Evolutionary conservation across 1,140 invertebrate genomes (phyloP).

Genomic region (Tyrophagus putrescentiae): DNA sequence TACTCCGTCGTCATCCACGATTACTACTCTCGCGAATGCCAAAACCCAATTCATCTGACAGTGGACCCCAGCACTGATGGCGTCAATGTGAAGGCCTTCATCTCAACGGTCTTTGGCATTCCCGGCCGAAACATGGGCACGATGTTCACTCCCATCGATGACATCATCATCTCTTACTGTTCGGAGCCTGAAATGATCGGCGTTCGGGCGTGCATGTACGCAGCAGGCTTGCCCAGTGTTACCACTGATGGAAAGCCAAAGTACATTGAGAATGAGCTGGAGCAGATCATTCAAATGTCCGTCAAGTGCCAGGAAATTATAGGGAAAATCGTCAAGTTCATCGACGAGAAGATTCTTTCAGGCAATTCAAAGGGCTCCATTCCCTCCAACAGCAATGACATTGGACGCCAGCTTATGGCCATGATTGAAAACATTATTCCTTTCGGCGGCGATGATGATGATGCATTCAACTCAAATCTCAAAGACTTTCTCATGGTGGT

Average conservation of each 20-base stretch:
- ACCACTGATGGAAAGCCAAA: slow-evolving; percentile 9
- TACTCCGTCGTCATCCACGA: slow-evolving; percentile 94
- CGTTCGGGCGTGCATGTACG: slow-evolving; percentile 31
- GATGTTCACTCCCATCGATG: slow-evolving; percentile 76
- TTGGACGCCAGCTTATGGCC: slow-evolving; percentile 28
- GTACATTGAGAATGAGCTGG: slow-evolving; percentile 21
- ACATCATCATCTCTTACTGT: slow-evolving; percentile 36
- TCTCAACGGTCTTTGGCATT: slow-evolving; percentile 57
- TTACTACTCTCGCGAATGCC: slow-evolving; percentile 50
- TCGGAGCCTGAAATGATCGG: slow-evolving; percentile 74
- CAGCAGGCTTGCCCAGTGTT: slow-evolving; percentile 19
- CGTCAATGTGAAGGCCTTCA: slow-evolving; percentile 80
- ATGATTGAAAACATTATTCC: slow-evolving; percentile 27
- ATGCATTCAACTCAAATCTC: slow-evolving; percentile 23
- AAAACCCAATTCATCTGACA: slow-evolving; percentile 79
- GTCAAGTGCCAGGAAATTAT: slow-evolving; percentile 22
- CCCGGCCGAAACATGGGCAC: slow-evolving; percentile 61
- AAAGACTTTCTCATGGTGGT: slow-evolving; percentile 88
- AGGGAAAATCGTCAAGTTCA: slow-evolving; percentile 22
- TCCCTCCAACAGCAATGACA: slow-evolving; percentile 24
- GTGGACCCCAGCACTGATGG: slow-evolving; percentile 70
- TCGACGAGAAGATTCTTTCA: slow-evolving; percentile 26
- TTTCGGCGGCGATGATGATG: slow-evolving; percentile 20
- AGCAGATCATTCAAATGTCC: slow-evolving; percentile 22
- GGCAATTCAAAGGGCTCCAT: slow-evolving; percentile 9